Evolutionary conservation across 2,888 invertebrate genomes (phyloP), one percentile per base, ranked within the genome.

Genomic region (Chydorus sphaericus): DNA sequence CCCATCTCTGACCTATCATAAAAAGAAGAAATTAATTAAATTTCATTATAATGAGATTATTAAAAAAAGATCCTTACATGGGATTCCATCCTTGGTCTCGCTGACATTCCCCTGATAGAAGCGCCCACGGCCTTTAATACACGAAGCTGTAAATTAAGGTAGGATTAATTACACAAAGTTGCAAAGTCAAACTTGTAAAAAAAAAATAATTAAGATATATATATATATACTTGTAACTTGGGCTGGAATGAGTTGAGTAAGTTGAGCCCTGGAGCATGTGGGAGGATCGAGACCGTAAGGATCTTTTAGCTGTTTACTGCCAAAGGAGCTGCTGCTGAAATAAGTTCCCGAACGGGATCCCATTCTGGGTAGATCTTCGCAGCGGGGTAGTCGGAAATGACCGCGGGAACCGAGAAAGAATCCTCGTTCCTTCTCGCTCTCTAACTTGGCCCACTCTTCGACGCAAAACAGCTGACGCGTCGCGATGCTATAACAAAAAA

Each of bases 61-160:
- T n/a, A n/a, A n/a, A n/a, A n/a, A n/a, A n/a, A n/a, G n/a, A n/a
- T 81, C 74, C 72, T 94, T 94, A 67, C 96, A 96, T 28, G 84
- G 75, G 60, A 86, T 74, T 5, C 93, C 93, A 56, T 75, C 76
- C 71, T 83, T 83, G 4, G 93, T 90, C 16, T 82, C 77, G 73
- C 93, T 94, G 55, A 82, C 76, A 51, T 77, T 83, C 1, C 94
- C 94, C 71, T 89, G 83, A 67, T 96, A 96, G 72, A 83, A 94
- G 48, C 89, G 80, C 0, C 94, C 94, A 65, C 85, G 81, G 23
- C 84, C 91, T 68, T 79, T 80, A 38, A 89, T 79, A 70, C 94
- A 96, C 62, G 86, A 83, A 68, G 82, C 85, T 51, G 11, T n/a
- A 10, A 23, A 33, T 31, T 33, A 7, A 18, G 14, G 51, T n/a